Evolutionary conservation across 2,797 vertebrate species (phyloP).

Genomic region (Enteromius mattozi): DNA sequence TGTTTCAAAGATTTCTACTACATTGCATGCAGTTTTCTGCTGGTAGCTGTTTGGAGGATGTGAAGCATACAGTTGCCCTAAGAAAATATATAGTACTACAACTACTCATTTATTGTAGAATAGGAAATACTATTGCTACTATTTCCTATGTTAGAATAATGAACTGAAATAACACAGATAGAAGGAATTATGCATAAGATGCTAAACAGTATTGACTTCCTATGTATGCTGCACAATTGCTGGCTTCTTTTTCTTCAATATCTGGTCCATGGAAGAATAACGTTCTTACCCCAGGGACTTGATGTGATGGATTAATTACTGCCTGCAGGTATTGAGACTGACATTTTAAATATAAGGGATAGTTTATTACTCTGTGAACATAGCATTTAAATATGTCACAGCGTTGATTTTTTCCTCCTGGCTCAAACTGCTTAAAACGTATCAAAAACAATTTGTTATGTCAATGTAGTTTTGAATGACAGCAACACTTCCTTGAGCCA

Average conservation of each 20-base stretch:
- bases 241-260: background rate
- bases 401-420: background rate
- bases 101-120: background rate
- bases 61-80: background rate
- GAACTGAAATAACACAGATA: background rate
- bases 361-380: background rate
- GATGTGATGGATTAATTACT: conserved; percentile 12
- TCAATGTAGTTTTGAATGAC: conserved; percentile 12
- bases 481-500: conserved; percentile 28
- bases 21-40: conserved; percentile 16
- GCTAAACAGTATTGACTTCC: conserved; percentile 1
- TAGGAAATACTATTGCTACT: background rate
- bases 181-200: background rate
- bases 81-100: background rate
- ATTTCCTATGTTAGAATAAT: background rate
- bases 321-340: background rate
- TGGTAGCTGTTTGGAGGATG: background rate
- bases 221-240: background rate
- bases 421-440: conserved; percentile 1
- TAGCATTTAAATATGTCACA: background rate
- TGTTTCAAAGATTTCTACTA: conserved; percentile 15
- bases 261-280: conserved; percentile 1
- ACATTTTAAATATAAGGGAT: background rate
- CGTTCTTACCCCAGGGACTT: background rate
- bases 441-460: conserved; percentile 11